phyloP scores from a whole-genome alignment of 1,140 invertebrate genomes.

The Zaprionus capensis region DNA sequence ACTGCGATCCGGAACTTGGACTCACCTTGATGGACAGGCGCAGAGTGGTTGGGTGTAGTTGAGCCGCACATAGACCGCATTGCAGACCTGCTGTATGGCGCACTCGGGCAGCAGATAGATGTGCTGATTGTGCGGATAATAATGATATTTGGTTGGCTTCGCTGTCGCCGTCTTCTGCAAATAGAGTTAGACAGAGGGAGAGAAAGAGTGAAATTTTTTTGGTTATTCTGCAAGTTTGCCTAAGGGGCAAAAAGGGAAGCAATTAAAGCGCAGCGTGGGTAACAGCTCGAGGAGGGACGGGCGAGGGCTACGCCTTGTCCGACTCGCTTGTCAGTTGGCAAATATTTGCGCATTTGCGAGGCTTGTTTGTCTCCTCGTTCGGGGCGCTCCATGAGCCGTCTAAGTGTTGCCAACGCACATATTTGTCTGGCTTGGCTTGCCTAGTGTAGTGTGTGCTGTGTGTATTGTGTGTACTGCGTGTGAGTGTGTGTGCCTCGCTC shows the following conservation, averaged over 20 bases:
- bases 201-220: neutral
- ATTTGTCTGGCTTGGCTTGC: constrained; percentile 14
- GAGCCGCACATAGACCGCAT: constrained; percentile 94
- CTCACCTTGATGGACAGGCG: constrained; percentile 91
- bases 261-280: constrained; percentile 34
- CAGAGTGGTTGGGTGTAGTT: constrained; percentile 97
- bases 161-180: constrained; percentile 91
- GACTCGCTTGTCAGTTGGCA: constrained; percentile 49
- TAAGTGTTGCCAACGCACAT: constrained; percentile 41
- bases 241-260: neutral
- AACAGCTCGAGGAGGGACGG: neutral
- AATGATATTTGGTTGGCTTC: constrained; percentile 96
- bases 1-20: neutral
- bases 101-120: constrained; percentile 95
- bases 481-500: constrained; percentile 49
- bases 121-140: constrained; percentile 97
- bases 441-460: neutral
- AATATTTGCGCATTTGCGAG: constrained; percentile 59
- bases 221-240: neutral
- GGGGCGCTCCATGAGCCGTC: constrained; percentile 38
- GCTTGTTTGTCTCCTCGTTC: constrained; percentile 59
- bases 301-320: neutral
- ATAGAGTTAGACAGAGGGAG: constrained; percentile 61
- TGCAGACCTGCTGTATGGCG: constrained; percentile 96
- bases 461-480: constrained; percentile 20